phyloP scores from a whole-genome alignment of 2,797 vertebrate genomes.

The Platyrinchus mystaceus region DNA sequence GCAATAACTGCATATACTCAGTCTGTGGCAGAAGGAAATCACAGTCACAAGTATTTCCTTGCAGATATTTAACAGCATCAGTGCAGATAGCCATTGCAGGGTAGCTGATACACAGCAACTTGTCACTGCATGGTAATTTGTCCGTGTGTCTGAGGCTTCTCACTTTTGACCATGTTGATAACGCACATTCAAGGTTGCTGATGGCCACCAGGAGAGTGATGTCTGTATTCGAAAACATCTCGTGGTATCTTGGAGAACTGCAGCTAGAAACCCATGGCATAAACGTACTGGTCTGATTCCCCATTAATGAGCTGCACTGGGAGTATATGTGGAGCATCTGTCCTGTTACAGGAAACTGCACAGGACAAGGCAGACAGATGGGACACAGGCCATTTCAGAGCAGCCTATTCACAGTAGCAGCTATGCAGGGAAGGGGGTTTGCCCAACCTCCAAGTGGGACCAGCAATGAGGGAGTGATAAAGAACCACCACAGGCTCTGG shows the following conservation, averaged over 20 bases:
- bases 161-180: neutral
- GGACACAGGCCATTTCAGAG: neutral
- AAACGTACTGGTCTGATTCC: neutral
- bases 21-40: neutral
- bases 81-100: neutral
- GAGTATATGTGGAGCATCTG: rapidly evolving
- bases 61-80: neutral
- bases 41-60: neutral
- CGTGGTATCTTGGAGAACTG: neutral
- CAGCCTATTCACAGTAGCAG: neutral
- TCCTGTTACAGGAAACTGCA: neutral
- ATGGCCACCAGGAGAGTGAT: neutral
- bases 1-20: neutral
- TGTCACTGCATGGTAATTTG: neutral
- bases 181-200: neutral
- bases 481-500: neutral
- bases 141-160: neutral
- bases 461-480: neutral
- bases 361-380: neutral
- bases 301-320: neutral
- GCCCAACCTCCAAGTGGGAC: rapidly evolving
- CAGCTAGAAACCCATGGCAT: neutral
- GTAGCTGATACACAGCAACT: neutral
- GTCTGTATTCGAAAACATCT: neutral
- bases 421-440: neutral